Percentiles rank a stretch among this genome's conserved stretches.
Evolutionary conservation across 2,113 vertebrate species (phyloP).

Genomic region (Macaca nemestrina): DNA sequence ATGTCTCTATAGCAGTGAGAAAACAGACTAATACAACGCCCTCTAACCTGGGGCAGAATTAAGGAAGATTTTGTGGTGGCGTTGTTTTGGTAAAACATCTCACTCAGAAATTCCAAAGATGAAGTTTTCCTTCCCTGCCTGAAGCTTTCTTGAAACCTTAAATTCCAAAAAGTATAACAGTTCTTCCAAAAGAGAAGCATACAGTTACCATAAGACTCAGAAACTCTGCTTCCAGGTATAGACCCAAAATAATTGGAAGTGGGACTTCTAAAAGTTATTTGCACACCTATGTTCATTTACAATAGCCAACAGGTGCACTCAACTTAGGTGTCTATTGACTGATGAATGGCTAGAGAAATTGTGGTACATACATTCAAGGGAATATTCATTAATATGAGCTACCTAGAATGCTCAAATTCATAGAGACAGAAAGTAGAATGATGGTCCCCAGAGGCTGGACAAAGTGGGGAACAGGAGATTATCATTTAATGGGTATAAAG

Average conservation of each 20-base stretch:
- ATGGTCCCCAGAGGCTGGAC: neutral
- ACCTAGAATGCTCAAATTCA: neutral
- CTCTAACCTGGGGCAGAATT: neutral
- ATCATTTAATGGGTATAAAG: neutral
- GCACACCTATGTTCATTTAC: no score
- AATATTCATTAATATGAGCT: neutral
- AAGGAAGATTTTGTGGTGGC: neutral
- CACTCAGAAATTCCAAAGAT: neutral
- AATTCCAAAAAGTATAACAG: neutral
- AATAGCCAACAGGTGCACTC: no score
- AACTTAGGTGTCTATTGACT: accelerated
- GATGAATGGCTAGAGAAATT: neutral
- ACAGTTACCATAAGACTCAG: no score
- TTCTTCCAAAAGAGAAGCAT: neutral
- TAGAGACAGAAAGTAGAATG: no score
- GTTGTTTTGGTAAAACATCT: neutral
- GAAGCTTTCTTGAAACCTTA: neutral
- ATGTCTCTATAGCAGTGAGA: no score
- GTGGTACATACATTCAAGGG: accelerated
- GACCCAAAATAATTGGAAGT: no score
- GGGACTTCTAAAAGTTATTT: no score
- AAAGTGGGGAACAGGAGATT: neutral
- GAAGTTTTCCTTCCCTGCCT: neutral
- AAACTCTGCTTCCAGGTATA: no score
- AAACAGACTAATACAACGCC: no score